Percentiles rank a stretch among this genome's conserved stretches.
Conservation (phyloP, 2,797 vertebrate genomes). For the Anas bernieri region DNA sequence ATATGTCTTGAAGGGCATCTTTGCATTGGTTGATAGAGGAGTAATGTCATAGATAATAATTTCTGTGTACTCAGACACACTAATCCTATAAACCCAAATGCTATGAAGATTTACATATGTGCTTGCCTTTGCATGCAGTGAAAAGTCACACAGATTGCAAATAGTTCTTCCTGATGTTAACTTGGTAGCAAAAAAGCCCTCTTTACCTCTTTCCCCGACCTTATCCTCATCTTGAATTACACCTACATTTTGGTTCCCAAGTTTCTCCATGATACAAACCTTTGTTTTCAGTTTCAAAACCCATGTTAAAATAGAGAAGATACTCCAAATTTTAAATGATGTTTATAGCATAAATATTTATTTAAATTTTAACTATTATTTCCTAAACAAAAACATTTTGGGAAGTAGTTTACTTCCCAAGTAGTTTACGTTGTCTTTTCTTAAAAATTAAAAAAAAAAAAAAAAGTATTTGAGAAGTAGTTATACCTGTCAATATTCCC, state of each 20-base stretch:
- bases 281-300: not conserved
- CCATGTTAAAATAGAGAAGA: not conserved
- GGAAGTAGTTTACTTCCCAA: slow-evolving; percentile 9
- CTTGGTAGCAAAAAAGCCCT: not conserved
- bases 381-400: not conserved
- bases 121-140: not conserved
- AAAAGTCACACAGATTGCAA: not conserved
- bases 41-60: slow-evolving; percentile 4
- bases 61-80: slow-evolving; percentile 47
- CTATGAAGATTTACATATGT: not conserved
- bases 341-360: not conserved
- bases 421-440: slow-evolving; percentile 31
- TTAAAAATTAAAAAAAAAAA: slow-evolving; percentile 36
- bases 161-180: not conserved
- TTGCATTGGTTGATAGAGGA: slow-evolving; percentile 52
- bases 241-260: not conserved
- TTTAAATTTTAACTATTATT: not conserved
- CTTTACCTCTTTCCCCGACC: not conserved
- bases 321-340: not conserved
- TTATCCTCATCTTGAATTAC: not conserved
- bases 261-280: not conserved
- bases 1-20: not conserved
- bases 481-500: not conserved
- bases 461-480: not conserved
- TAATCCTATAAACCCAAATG: not conserved